These are phyloP conservation scores for Amphiprion ocellaris DNA, from an alignment of 2,113 vertebrate species.

Conservation along the genomic window DNA sequence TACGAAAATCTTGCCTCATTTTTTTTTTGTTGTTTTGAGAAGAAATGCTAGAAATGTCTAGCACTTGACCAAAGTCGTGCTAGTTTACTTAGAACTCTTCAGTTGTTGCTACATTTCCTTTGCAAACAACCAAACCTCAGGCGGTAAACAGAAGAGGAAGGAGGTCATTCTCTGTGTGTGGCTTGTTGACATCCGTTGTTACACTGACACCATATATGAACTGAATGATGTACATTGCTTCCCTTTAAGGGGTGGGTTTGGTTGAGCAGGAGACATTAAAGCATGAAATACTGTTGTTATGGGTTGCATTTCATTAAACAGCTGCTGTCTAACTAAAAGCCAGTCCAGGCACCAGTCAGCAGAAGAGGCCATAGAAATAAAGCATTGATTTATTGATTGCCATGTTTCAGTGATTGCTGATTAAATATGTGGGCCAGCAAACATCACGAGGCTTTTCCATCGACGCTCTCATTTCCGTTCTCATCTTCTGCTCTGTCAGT, in stretches of 20 bases:
- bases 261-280: slow-evolving; percentile 13
- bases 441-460: background rate
- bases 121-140: background rate
- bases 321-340: slow-evolving; percentile 45
- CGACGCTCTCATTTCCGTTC: background rate
- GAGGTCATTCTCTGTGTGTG: background rate
- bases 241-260: background rate
- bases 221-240: background rate
- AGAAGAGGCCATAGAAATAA: background rate
- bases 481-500: slow-evolving; percentile 13
- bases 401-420: slow-evolving; percentile 28
- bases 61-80: background rate
- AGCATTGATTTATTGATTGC: slow-evolving; percentile 30
- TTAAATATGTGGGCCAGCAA: slow-evolving; percentile 4
- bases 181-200: slow-evolving; percentile 4
- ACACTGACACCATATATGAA: background rate
- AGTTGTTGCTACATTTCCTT: background rate
- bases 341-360: background rate
- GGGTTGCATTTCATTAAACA: slow-evolving; percentile 51
- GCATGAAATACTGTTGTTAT: slow-evolving; percentile 39
- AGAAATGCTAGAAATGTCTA: background rate
- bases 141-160: background rate
- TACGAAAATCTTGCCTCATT: background rate
- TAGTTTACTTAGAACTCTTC: background rate
- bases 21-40: background rate